These are phyloP conservation scores for Orussus abietinus DNA, from an alignment of 1,140 invertebrate species.

Conservation along the genomic window DNA sequence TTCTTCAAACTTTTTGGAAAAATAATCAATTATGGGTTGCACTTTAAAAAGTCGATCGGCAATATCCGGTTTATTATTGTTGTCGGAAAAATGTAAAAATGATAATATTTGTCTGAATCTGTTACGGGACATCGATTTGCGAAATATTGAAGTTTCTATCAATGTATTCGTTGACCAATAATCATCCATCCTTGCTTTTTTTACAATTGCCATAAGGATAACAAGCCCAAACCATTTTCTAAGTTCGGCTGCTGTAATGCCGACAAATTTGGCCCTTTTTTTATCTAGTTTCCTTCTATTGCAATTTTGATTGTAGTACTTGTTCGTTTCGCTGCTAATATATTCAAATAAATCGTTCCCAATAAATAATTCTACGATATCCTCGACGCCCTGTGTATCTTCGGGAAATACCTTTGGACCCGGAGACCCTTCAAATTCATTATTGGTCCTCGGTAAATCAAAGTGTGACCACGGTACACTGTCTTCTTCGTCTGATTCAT, in stretches of 20 bases:
- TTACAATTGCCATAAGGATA: constrained; percentile 21
- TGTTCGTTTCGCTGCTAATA: not conserved
- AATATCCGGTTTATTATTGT: too few species aligned
- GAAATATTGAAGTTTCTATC: constrained; percentile 25
- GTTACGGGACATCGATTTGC: constrained; percentile 22
- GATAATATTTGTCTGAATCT: too few species aligned
- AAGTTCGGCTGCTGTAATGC: constrained; percentile 19
- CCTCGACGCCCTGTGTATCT: constrained; percentile 5
- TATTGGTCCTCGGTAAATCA: constrained; percentile 10
- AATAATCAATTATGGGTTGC: too few species aligned
- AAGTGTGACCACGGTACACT: constrained; percentile 4
- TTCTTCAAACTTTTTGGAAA: too few species aligned
- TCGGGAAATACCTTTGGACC: constrained; percentile 13
- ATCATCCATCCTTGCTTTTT: constrained; percentile 20
- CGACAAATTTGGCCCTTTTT: constrained; percentile 9
- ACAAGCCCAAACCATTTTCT: constrained; percentile 27
- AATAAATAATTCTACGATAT: constrained; percentile 1
- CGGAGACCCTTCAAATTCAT: constrained; percentile 10
- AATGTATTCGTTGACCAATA: constrained; percentile 26
- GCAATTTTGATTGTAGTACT: constrained; percentile 1
- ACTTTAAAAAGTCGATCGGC: too few species aligned
- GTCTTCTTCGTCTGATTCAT: constrained; percentile 2
- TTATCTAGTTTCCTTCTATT: not conserved
- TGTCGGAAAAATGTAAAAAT: too few species aligned
- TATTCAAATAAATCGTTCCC: constrained; percentile 2